Evolutionary conservation across 2,113 vertebrate species (phyloP), one percentile per base, ranked within the genome.

Genomic region (Hyla sarda): DNA sequence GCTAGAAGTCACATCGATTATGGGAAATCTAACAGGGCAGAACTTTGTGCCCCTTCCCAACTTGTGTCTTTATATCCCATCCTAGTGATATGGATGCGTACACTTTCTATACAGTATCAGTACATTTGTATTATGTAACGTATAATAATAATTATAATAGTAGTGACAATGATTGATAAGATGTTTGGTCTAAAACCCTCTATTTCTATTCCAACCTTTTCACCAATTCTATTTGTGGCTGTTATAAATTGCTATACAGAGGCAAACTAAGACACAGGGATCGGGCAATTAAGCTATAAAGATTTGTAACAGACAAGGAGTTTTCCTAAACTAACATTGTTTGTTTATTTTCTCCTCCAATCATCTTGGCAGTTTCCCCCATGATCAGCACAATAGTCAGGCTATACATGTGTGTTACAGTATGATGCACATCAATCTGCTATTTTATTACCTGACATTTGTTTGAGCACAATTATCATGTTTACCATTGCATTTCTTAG

Each of bases 401-500:
- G 19, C 21, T 62, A 30, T 74, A 62, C 56, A 48, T 76, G 21
- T 25, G 60, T 19, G n/a, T 50, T 83, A 75, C 52, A 60, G 71
- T 58, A 76, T 34, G 56, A 80, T 73, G 30, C 77, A 72, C 80
- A 80, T 72, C 62, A 72, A 58, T 80, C 48, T 56, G 30, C 62
- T 73, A 34, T 78, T 48, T 80, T 48, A 60, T 30, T 41, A 37
- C 34, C 32, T 72, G 75, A 79, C 30, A 30, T 79, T 56, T 80
- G 76, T 81, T 81, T 86, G 65, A 72, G 41, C 25, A 54, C 47
- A 81, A 86, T 80, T 16, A 81, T 48, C 72, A 52, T 86, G 65
- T 80, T 80, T 86, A 73, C 65, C 74, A 73, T 37, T 32, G 21
- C 10, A 48, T 41, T 86, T 80, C n/a, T 34, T 17, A 19, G 41